phyloP scores from a whole-genome alignment of 2,113 vertebrate species.

The Ceuthmochares aereus region DNA sequence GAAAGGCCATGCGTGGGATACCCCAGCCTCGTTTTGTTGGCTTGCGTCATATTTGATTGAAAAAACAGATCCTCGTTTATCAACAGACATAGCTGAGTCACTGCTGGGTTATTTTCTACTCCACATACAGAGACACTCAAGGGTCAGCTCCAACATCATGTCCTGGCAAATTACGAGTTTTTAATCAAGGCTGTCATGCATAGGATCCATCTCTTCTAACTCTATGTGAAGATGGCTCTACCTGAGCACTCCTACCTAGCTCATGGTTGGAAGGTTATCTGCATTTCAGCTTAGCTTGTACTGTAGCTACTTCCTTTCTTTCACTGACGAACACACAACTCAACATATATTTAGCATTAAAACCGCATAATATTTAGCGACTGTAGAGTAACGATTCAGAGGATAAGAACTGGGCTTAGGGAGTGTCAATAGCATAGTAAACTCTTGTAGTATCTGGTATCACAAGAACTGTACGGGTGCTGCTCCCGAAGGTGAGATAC shows the following conservation, averaged over 20 bases:
- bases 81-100: conserved; percentile 20
- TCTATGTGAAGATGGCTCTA: neutral
- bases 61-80: neutral
- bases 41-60: neutral
- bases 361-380: neutral
- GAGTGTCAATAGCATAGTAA: neutral
- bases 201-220: neutral
- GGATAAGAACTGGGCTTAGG: neutral
- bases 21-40: neutral
- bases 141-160: neutral
- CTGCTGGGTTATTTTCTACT: neutral
- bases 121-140: neutral
- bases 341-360: neutral
- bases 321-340: neutral
- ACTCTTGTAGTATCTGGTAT: neutral
- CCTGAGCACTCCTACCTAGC: neutral
- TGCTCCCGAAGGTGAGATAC: neutral
- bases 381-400: neutral
- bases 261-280: neutral
- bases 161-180: neutral
- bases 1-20: neutral
- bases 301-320: neutral
- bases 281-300: neutral
- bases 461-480: neutral
- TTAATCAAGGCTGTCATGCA: neutral